A percentile compares a stretch with the other conserved stretches of the same genome.
These are phyloP conservation scores for Willowsia nigromaculata DNA, from an alignment of 2,888 invertebrate species.

Conservation along the genomic window DNA sequence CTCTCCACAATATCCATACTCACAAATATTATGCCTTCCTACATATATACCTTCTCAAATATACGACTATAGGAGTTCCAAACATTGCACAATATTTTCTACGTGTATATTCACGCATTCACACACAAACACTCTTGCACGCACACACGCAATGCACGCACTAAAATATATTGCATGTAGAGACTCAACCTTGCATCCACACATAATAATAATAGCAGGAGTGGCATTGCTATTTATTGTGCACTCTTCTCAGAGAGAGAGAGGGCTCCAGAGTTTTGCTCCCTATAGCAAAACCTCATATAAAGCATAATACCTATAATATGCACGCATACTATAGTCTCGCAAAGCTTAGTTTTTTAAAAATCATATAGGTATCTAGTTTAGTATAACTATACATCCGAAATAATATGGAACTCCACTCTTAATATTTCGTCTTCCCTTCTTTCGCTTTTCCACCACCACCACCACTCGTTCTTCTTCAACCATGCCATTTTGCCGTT, in stretches of 20 bases:
- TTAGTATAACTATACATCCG: slow-evolving; percentile 2
- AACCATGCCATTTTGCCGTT: slow-evolving; percentile 26
- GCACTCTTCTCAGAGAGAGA: background rate
- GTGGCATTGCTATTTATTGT: slow-evolving; percentile 20
- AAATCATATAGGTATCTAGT: background rate
- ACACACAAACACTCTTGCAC: slow-evolving; percentile 4
- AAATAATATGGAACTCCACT: background rate
- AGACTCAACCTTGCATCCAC: slow-evolving; percentile 62
- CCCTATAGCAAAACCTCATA: background rate
- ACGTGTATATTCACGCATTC: background rate
- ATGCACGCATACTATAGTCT: background rate
- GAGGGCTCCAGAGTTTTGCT: background rate
- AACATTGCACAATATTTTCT: slow-evolving; percentile 32
- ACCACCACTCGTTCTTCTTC: background rate
- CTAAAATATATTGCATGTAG: slow-evolving; percentile 12
- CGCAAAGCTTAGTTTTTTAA: background rate
- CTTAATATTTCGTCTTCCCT: slow-evolving; percentile 12
- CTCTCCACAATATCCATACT: background rate
- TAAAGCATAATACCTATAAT: background rate
- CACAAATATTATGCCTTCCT: background rate
- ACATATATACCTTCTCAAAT: background rate
- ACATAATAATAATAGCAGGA: slow-evolving; percentile 42
- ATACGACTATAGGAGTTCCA: background rate
- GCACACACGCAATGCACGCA: slow-evolving; percentile 8
- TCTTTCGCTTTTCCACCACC: slow-evolving; percentile 20